These are phyloP conservation scores for Cabera pusaria DNA, from an alignment of 2,888 invertebrate genomes.

Conservation along the genomic window DNA sequence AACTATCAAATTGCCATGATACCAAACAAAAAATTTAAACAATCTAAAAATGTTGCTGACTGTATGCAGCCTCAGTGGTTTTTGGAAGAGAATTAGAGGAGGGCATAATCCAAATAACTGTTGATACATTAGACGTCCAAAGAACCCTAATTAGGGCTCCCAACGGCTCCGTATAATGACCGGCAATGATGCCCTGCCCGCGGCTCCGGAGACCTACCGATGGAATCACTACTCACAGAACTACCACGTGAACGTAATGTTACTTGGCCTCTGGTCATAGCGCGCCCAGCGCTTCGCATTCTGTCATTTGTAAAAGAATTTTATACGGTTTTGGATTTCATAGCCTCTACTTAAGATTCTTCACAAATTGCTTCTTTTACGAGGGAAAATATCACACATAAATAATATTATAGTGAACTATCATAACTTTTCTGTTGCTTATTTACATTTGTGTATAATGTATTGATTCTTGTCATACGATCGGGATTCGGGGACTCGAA, in stretches of 20 bases:
- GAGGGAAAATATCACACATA: constrained; percentile 6
- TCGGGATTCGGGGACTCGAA: constrained; percentile 35
- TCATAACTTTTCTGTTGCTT: constrained; percentile 21
- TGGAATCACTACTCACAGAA: constrained; percentile 23
- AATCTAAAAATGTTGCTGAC: too few species aligned
- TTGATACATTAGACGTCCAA: constrained; percentile 38
- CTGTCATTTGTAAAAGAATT: constrained; percentile 17
- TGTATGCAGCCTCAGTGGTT: too few species aligned
- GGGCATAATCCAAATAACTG: constrained; percentile 28
- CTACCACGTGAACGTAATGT: constrained; percentile 31
- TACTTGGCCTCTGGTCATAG: constrained; percentile 36
- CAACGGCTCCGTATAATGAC: constrained; percentile 41
- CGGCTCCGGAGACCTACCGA: constrained; percentile 30
- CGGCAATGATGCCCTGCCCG: constrained; percentile 40
- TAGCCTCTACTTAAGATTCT: constrained; percentile 8
- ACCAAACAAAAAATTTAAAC: too few species aligned
- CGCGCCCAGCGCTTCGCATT: constrained; percentile 5
- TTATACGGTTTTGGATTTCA: constrained; percentile 13
- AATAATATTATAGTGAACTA: constrained; percentile 9
- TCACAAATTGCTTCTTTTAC: constrained; percentile 11
- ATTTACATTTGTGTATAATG: too few species aligned
- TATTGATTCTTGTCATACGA: constrained; percentile 29
- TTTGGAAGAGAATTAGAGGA: constrained; percentile 13
- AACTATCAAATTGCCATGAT: too few species aligned
- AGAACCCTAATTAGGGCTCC: constrained; percentile 48